Evolutionary conservation across 2,797 vertebrate species (phyloP).

Genomic region (Scolopax bukidnonensis): DNA sequence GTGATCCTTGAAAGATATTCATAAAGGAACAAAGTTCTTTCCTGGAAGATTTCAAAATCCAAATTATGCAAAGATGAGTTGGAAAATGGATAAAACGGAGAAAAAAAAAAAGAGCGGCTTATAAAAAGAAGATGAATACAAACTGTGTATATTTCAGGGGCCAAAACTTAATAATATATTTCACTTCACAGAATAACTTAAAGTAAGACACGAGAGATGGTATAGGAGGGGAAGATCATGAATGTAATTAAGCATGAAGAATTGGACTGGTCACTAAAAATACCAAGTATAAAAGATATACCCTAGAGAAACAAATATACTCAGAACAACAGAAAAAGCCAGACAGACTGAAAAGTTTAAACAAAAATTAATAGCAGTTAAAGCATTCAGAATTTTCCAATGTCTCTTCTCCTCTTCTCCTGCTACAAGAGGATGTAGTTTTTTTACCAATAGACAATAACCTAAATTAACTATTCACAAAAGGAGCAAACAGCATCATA

Average conservation of each 20-base stretch:
- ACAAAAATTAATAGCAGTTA: neutral
- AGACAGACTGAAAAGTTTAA: neutral
- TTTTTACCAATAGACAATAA: fast-evolving
- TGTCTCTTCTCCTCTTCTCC: neutral
- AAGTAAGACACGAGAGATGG: neutral
- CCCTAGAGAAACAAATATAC: neutral
- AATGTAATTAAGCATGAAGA: neutral
- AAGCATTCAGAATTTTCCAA: neutral
- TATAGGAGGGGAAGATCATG: neutral
- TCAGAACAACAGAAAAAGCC: neutral
- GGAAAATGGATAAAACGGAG: neutral
- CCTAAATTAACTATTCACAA: neutral
- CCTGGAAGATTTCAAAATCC: neutral
- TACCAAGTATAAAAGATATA: neutral
- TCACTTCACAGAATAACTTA: neutral
- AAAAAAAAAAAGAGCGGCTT: neutral
- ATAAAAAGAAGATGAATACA: neutral
- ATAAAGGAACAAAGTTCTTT: neutral
- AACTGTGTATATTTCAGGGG: neutral
- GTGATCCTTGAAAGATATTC: neutral
- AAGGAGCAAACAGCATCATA: neutral
- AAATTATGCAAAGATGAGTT: neutral
- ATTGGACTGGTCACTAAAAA: neutral
- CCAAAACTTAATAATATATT: neutral
- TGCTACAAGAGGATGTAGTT: neutral